phyloP scores from a whole-genome alignment of 2,113 vertebrate species.

The Carassius auratus region DNA sequence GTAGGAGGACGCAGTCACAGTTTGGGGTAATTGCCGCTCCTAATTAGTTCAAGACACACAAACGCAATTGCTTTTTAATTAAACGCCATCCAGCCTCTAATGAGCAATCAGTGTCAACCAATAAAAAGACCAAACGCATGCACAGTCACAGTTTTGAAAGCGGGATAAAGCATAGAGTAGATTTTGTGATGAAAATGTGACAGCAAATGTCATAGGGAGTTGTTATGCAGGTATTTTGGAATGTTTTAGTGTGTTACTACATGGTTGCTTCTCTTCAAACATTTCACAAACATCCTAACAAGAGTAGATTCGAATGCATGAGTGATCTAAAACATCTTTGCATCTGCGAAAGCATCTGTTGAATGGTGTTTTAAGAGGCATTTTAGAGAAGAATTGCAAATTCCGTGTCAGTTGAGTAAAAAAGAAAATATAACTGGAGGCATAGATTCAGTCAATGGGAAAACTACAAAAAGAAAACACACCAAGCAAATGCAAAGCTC shows the following conservation, averaged over 20 bases:
- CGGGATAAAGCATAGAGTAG: not conserved
- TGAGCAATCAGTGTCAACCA: slow-evolving; percentile 51
- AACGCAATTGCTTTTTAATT: slow-evolving; percentile 63
- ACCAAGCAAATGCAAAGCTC: not conserved
- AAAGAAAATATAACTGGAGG: not conserved
- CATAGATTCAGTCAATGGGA: not conserved
- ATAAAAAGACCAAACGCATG: slow-evolving; percentile 3
- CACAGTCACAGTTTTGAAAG: not conserved
- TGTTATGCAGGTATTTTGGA: not conserved
- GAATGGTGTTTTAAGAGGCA: not conserved
- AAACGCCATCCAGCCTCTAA: slow-evolving; percentile 55
- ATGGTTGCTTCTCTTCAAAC: not conserved
- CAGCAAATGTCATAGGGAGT: not conserved
- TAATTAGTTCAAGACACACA: slow-evolving; percentile 67
- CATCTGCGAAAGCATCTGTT: not conserved
- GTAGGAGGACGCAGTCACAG: slow-evolving; percentile 63
- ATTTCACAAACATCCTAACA: not conserved
- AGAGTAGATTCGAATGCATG: not conserved
- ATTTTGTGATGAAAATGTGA: not conserved
- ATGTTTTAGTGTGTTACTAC: not conserved
- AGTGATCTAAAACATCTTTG: not conserved
- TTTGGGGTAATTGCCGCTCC: slow-evolving; percentile 63
- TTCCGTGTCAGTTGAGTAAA: not conserved
- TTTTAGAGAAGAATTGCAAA: not conserved
- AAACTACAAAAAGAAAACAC: not conserved